A percentile compares a stretch with the other conserved stretches of the same genome.
These are phyloP conservation scores for Cantharis rustica DNA, from an alignment of 2,888 invertebrate genomes.

Conservation along the genomic window DNA sequence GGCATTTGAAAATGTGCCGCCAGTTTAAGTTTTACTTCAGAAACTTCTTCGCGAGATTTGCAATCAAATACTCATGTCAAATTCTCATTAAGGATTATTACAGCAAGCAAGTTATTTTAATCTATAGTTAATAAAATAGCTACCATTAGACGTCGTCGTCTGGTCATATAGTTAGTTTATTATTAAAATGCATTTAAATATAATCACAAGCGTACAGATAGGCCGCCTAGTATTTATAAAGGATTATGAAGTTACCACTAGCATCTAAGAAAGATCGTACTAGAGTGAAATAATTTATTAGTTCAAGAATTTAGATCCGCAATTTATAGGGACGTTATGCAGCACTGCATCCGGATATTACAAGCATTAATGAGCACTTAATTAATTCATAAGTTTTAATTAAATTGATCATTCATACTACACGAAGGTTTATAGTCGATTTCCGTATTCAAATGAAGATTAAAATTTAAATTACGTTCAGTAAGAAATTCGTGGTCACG, in stretches of 20 bases:
- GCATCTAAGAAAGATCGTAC: not conserved
- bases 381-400: slow-evolving; percentile 28
- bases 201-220: not conserved
- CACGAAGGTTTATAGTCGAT: slow-evolving; percentile 14
- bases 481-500: not conserved
- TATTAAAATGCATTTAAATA: not conserved
- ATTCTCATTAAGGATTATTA: not conserved
- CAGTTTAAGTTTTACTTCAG: not conserved
- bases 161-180: not conserved
- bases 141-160: not conserved
- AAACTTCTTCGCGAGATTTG: not conserved
- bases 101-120: not conserved
- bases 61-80: not conserved
- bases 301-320: slow-evolving; percentile 18
- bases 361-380: slow-evolving; percentile 26
- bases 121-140: not conserved
- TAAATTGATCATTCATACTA: slow-evolving; percentile 26
- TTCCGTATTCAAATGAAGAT: slow-evolving; percentile 7
- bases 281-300: slow-evolving; percentile 23
- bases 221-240: slow-evolving; percentile 9
- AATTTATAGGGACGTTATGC: slow-evolving; percentile 23
- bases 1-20: not conserved
- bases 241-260: slow-evolving; percentile 25
- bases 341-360: slow-evolving; percentile 25
- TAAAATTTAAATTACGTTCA: not conserved